Evolutionary conservation across 1,140 invertebrate genomes (phyloP).

Genomic region (Diuraphis noxia): DNA sequence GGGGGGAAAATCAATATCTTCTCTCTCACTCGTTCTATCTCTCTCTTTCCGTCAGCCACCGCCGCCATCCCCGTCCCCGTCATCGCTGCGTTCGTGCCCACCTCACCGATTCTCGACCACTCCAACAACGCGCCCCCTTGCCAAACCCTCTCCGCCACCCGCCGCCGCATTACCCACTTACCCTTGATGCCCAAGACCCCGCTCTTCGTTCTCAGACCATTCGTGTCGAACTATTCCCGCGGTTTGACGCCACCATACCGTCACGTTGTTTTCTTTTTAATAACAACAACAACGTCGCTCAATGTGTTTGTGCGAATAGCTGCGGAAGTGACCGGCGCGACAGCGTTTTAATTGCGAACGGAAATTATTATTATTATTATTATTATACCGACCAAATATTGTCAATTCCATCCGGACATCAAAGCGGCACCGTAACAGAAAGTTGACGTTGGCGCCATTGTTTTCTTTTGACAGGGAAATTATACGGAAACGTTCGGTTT

Average conservation of each 20-base stretch:
- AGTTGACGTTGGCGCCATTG: background rate
- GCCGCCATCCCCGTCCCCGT: too few species aligned
- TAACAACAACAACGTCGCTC: background rate
- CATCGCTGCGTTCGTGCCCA: background rate
- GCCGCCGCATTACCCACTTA: background rate
- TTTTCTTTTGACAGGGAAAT: background rate
- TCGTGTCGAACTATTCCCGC: background rate
- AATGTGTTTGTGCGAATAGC: background rate
- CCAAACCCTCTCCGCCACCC: background rate
- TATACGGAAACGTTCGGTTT: background rate
- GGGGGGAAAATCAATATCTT: slow-evolving; percentile 60
- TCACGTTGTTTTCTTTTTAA: slow-evolving; percentile 9
- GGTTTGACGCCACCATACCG: background rate
- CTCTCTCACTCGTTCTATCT: slow-evolving; percentile 34
- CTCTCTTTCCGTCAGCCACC: too few species aligned
- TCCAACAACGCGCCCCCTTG: background rate
- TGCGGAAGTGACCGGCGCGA: background rate
- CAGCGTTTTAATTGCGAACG: background rate
- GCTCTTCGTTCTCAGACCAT: background rate
- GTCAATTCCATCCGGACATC: background rate
- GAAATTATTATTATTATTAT: background rate
- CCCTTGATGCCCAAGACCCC: background rate
- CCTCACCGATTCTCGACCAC: background rate
- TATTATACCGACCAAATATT: background rate
- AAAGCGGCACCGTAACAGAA: background rate